Evolutionary conservation across 2,113 vertebrate genomes (phyloP).

Genomic region (Eulacestoma nigropectus): DNA sequence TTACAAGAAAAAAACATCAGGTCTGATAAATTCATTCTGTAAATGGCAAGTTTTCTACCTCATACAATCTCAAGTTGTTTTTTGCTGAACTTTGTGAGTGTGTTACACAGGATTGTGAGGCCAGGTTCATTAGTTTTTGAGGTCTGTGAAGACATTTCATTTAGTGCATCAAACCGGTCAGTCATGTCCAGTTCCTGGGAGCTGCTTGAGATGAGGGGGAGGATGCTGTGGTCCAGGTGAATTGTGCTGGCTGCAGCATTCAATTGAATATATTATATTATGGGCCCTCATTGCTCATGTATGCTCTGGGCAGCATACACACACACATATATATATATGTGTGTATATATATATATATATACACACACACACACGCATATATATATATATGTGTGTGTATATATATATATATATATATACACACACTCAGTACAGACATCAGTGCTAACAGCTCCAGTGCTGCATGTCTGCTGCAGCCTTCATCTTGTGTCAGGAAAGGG

Average conservation of each 20-base stretch:
- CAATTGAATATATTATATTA: not conserved
- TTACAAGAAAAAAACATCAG: constrained; percentile 19
- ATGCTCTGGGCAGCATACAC: too few relatives aligned
- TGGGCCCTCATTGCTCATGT: not conserved
- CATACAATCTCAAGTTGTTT: not conserved
- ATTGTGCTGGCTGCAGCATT: rapidly evolving
- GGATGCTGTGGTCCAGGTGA: not conserved
- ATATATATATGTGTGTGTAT: rapidly evolving
- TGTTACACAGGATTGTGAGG: not conserved
- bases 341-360: too few relatives aligned
- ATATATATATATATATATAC: too few relatives aligned
- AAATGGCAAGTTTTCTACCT: not conserved
- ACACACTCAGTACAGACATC: not conserved
- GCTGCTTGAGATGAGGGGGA: not conserved
- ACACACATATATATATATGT: rapidly evolving
- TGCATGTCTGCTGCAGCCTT: not conserved
- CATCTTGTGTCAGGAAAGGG: not conserved
- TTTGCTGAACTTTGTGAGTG: not conserved
- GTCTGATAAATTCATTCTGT: constrained; percentile 26
- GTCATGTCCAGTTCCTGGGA: not conserved
- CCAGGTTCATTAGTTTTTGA: not conserved
- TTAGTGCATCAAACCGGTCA: not conserved
- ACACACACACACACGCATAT: rapidly evolving
- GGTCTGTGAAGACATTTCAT: not conserved
- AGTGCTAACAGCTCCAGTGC: not conserved